These are phyloP conservation scores for Drosophila mayri DNA, from an alignment of 1,140 invertebrate species.

Conservation along the genomic window DNA sequence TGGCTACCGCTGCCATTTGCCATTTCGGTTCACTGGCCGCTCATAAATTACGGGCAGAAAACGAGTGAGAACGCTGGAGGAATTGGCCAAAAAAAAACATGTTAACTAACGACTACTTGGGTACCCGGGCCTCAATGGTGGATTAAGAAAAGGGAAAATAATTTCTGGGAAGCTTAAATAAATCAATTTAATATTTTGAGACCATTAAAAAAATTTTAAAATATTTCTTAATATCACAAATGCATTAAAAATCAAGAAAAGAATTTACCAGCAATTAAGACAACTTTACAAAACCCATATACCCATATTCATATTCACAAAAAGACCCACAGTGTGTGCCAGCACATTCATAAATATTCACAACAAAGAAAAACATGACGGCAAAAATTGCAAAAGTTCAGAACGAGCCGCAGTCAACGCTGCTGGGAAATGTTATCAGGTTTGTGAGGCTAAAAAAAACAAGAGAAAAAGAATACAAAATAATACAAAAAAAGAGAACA, in stretches of 20 bases:
- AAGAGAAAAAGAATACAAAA: neutral
- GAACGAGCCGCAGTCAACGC: slow-evolving; percentile 1
- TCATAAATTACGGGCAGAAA: slow-evolving; percentile 61
- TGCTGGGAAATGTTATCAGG: slow-evolving; percentile 30
- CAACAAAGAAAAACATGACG: slow-evolving; percentile 15
- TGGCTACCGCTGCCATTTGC: slow-evolving; percentile 56
- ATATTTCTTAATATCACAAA: too few species aligned
- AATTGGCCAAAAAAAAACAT: neutral
- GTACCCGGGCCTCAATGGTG: neutral
- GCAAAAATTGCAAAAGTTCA: slow-evolving; percentile 42
- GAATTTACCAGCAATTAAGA: too few species aligned
- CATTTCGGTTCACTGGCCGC: slow-evolving; percentile 75
- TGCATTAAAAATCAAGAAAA: too few species aligned
- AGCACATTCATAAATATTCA: slow-evolving; percentile 20
- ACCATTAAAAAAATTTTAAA: too few species aligned
- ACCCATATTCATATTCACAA: neutral
- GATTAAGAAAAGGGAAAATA: neutral
- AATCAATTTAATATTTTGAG: too few species aligned
- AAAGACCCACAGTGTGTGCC: neutral
- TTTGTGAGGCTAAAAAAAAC: neutral
- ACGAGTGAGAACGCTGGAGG: slow-evolving; percentile 18
- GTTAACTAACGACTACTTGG: neutral
- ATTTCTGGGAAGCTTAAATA: neutral
- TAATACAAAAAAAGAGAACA: slow-evolving; percentile 5
- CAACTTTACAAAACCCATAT: slow-evolving; percentile 3